Conservation (phyloP, 2,888 invertebrate species). For the Dynastes grantii region DNA sequence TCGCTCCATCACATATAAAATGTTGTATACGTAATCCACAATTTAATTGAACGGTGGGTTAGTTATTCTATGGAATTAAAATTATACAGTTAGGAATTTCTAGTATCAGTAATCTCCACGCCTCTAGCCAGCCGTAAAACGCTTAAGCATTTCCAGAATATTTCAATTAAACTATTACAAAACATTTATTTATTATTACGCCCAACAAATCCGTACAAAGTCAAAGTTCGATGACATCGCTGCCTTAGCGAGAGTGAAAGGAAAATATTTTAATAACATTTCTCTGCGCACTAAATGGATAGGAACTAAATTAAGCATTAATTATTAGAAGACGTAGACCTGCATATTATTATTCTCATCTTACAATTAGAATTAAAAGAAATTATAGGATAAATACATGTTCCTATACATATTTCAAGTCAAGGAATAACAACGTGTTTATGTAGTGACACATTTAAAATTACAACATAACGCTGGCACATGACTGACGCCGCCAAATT, state of each 20-base stretch:
- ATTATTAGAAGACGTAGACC: too few relatives aligned
- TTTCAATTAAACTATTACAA: slow-evolving; percentile 15
- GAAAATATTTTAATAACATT: slow-evolving; percentile 20
- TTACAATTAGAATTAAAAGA: too few relatives aligned
- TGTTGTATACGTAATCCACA: slow-evolving; percentile 19
- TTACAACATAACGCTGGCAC: neutral
- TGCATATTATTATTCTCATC: too few relatives aligned
- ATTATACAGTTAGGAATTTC: slow-evolving; percentile 40
- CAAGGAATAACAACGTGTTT: neutral
- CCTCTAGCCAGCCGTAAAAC: neutral
- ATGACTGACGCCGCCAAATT: neutral
- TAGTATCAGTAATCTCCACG: slow-evolving; percentile 15
- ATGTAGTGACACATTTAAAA: neutral
- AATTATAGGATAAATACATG: too few relatives aligned
- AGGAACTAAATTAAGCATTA: too few relatives aligned
- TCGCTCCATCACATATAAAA: neutral
- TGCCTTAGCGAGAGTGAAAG: slow-evolving; percentile 28
- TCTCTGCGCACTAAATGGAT: neutral
- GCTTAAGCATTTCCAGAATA: neutral
- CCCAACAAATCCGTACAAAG: neutral
- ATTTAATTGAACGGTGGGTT: slow-evolving; percentile 1
- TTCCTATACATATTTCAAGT: too few relatives aligned
- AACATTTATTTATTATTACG: slow-evolving; percentile 18
- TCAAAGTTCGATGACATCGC: slow-evolving; percentile 29
- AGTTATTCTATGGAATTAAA: slow-evolving; percentile 26